These are phyloP conservation scores for Sarcophaga variegata DNA, from an alignment of 2,888 invertebrate species.

Conservation along the genomic window DNA sequence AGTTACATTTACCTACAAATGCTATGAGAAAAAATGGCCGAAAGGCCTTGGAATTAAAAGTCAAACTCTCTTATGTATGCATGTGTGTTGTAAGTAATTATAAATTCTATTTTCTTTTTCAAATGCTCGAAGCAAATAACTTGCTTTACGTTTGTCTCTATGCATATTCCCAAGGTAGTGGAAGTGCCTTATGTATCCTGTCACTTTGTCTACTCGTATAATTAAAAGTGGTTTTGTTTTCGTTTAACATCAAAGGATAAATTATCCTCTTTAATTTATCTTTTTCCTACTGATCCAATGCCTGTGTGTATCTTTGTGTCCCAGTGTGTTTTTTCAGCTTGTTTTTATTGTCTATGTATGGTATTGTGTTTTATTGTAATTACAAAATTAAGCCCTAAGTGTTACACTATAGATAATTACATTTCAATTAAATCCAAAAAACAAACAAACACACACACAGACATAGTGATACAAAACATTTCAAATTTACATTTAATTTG, in stretches of 20 bases:
- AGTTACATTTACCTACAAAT: too few relatives aligned
- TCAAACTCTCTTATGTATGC: too few relatives aligned
- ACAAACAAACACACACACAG: background rate
- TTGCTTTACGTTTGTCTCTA: constrained; percentile 19
- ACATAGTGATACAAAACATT: too few relatives aligned
- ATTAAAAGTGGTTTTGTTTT: constrained; percentile 34
- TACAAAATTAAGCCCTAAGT: constrained; percentile 40
- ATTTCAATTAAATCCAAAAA: constrained; percentile 31
- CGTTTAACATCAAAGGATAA: constrained; percentile 37
- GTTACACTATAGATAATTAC: constrained; percentile 40
- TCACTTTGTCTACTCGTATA: background rate
- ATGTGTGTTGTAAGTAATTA: constrained; percentile 6
- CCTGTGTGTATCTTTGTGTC: background rate
- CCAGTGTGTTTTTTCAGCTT: background rate
- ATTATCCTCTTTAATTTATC: constrained; percentile 1
- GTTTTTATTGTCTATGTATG: background rate
- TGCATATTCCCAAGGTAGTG: constrained; percentile 27
- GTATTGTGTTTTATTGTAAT: constrained; percentile 9
- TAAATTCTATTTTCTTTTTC: constrained; percentile 24
- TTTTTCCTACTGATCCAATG: constrained; percentile 1
- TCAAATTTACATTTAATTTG: background rate
- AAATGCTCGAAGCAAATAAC: constrained; percentile 17
- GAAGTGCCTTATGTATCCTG: background rate
- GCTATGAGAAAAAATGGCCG: too few relatives aligned
- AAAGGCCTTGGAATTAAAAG: too few relatives aligned